phyloP scores from a whole-genome alignment of 2,113 vertebrate genomes.

The Labeo rohita region DNA sequence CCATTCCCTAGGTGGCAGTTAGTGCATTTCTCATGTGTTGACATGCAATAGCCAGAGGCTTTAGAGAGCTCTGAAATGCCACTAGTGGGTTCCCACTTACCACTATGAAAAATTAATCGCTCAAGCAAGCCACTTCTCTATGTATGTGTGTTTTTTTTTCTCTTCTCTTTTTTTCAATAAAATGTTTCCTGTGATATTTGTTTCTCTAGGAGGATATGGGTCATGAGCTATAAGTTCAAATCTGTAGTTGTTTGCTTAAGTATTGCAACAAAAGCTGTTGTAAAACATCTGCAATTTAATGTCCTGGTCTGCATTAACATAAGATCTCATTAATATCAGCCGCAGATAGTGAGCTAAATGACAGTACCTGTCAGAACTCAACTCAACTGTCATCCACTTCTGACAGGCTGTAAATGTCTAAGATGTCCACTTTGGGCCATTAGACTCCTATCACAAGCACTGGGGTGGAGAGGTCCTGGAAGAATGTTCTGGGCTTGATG shows the following conservation, averaged over 20 bases:
- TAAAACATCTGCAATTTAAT: background rate
- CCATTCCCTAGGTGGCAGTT: conserved; percentile 35
- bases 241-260: background rate
- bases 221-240: background rate
- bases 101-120: conserved; percentile 37
- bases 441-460: conserved; percentile 37
- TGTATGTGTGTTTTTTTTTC: conserved; percentile 21
- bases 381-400: conserved; percentile 1
- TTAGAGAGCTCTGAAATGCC: conserved; percentile 33
- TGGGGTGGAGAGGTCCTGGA: background rate
- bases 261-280: background rate
- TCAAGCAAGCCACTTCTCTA: background rate
- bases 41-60: conserved; percentile 39
- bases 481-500: conserved; percentile 33
- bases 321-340: conserved; percentile 42
- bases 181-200: background rate
- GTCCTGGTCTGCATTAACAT: background rate
- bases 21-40: conserved; percentile 37
- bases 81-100: conserved; percentile 16
- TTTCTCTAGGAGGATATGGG: background rate
- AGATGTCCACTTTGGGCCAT: conserved; percentile 26
- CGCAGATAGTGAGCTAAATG: conserved; percentile 37
- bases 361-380: conserved; percentile 44
- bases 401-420: conserved; percentile 38
- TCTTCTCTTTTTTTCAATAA: background rate